These are phyloP conservation scores for Caenorhabditis latens DNA, from an alignment of 1,140 invertebrate genomes.

Conservation along the genomic window DNA sequence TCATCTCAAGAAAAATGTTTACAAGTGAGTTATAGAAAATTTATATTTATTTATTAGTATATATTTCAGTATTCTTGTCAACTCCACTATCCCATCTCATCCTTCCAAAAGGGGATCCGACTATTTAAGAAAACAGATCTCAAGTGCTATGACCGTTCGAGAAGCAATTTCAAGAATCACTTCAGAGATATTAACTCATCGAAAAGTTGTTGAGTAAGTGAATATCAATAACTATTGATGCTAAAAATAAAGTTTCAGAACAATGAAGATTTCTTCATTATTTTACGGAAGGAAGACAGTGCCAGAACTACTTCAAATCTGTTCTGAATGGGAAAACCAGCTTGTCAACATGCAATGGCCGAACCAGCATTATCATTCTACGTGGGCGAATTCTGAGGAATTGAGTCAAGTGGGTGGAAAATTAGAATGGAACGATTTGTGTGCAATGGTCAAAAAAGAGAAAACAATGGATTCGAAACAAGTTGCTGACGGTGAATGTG, in stretches of 20 bases:
- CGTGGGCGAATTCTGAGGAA: slow-evolving; percentile 20
- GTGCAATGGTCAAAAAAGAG: slow-evolving; percentile 9
- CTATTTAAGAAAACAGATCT: background rate
- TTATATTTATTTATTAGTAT: background rate
- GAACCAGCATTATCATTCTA: slow-evolving; percentile 6
- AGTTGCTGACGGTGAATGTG: background rate
- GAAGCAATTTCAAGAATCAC: slow-evolving; percentile 15
- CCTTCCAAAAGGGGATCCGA: slow-evolving; percentile 1
- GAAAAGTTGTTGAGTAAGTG: slow-evolving; percentile 16
- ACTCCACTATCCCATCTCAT: background rate
- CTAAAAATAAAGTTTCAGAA: background rate
- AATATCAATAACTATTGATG: background rate
- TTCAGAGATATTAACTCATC: background rate
- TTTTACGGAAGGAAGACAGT: background rate
- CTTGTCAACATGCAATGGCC: slow-evolving; percentile 20
- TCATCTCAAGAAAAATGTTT: background rate
- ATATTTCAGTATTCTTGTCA: slow-evolving; percentile 23
- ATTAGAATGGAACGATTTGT: slow-evolving; percentile 7
- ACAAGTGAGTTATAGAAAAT: background rate
- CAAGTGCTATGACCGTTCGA: background rate
- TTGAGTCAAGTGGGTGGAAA: background rate
- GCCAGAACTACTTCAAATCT: background rate
- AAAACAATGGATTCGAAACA: no score
- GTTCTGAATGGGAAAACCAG: slow-evolving; percentile 20
- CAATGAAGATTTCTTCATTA: background rate